Evolutionary conservation across 2,797 vertebrate species (phyloP).

Genomic region (Mormyrops attenuatus): DNA sequence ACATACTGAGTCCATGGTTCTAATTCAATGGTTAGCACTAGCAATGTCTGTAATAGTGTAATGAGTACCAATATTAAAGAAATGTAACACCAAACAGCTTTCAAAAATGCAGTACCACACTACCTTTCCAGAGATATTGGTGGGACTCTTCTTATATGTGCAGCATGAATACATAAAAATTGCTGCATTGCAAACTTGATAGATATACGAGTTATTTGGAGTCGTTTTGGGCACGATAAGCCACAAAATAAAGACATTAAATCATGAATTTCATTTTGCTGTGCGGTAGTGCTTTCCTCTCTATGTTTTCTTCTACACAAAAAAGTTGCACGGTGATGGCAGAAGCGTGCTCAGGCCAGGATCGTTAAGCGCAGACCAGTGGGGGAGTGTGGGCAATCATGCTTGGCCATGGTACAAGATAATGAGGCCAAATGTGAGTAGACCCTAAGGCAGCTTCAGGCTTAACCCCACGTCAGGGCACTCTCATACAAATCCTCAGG

Average conservation of each 20-base stretch:
- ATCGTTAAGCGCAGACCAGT: background rate
- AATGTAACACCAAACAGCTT: background rate
- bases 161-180: background rate
- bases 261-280: background rate
- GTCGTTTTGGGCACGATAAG: background rate
- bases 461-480: background rate
- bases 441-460: background rate
- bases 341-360: background rate
- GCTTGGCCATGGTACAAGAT: background rate
- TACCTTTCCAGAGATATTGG: background rate
- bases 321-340: background rate
- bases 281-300: background rate
- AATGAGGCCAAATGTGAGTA: background rate
- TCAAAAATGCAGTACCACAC: background rate
- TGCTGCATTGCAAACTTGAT: background rate
- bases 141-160: background rate
- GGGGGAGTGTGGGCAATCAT: background rate
- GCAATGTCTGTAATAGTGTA: background rate
- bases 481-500: background rate
- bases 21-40: background rate
- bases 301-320: background rate
- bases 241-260: background rate
- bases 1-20: background rate
- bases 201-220: background rate
- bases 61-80: background rate